Evolutionary conservation across 2,797 vertebrate genomes (phyloP).

Genomic region (Bothrops alternatus): DNA sequence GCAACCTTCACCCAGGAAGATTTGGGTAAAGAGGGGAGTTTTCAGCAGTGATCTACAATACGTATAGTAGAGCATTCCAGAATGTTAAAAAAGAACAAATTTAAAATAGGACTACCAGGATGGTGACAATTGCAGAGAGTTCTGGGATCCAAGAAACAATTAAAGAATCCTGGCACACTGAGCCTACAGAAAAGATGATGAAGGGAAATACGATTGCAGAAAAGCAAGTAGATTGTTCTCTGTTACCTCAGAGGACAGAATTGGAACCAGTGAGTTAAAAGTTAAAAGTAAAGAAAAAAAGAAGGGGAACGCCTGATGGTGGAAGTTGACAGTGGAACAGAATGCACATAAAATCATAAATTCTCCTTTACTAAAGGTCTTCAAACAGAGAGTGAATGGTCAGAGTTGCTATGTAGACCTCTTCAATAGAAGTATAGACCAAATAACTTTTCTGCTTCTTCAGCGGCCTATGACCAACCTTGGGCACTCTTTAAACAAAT

Average conservation of each 20-base stretch:
- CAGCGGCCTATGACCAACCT: background rate
- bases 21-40: background rate
- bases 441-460: background rate
- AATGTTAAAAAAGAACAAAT: background rate
- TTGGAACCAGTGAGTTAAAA: background rate
- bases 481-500: conserved; percentile 29
- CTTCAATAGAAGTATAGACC: background rate
- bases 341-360: background rate
- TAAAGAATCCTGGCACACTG: background rate
- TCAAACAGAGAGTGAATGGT: background rate
- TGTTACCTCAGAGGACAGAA: background rate
- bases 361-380: background rate
- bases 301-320: background rate
- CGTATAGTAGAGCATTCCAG: background rate
- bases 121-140: background rate
- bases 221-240: background rate
- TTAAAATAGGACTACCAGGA: background rate
- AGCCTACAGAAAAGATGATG: background rate
- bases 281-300: background rate
- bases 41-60: background rate
- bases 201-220: background rate
- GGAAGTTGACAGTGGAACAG: background rate
- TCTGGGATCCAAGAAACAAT: background rate
- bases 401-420: background rate
- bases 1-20: background rate